A percentile compares a stretch with the other conserved stretches of the same genome.
Conservation (phyloP, 2,113 vertebrate species). For the Terrapene triunguis region DNA sequence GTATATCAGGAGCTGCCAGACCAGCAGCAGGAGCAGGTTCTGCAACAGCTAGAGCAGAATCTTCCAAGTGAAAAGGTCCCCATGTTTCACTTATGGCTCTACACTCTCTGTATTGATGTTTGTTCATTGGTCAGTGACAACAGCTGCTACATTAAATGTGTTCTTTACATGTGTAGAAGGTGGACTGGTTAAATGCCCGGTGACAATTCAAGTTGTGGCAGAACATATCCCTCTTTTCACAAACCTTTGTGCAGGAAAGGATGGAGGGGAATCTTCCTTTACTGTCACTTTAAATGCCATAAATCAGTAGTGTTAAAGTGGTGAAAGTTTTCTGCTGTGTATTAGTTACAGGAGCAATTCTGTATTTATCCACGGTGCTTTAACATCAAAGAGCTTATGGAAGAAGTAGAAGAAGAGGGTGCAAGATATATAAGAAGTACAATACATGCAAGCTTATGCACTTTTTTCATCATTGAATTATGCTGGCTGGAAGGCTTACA, state of each 20-base stretch:
- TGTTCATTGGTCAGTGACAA: no score
- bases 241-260: neutral
- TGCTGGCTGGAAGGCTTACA: conserved; percentile 49
- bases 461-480: conserved; percentile 63
- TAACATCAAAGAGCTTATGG: neutral
- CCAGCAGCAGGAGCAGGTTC: neutral
- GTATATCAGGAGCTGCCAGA: neutral
- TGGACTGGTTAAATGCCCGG: neutral
- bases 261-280: neutral
- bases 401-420: neutral
- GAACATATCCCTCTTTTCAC: neutral
- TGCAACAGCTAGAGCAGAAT: neutral
- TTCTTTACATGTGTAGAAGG: neutral
- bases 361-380: neutral
- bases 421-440: conserved; percentile 24
- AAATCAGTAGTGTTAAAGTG: neutral
- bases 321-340: neutral
- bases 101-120: neutral
- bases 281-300: accelerated
- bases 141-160: accelerated
- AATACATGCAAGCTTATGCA: conserved; percentile 8
- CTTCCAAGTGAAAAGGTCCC: neutral
- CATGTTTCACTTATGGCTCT: accelerated
- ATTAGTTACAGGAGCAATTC: neutral
- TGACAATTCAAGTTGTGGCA: neutral